A percentile compares a stretch with the other conserved stretches of the same genome.
Evolutionary conservation across 2,113 vertebrate species (phyloP).

Genomic region (Epinephelus lanceolatus): DNA sequence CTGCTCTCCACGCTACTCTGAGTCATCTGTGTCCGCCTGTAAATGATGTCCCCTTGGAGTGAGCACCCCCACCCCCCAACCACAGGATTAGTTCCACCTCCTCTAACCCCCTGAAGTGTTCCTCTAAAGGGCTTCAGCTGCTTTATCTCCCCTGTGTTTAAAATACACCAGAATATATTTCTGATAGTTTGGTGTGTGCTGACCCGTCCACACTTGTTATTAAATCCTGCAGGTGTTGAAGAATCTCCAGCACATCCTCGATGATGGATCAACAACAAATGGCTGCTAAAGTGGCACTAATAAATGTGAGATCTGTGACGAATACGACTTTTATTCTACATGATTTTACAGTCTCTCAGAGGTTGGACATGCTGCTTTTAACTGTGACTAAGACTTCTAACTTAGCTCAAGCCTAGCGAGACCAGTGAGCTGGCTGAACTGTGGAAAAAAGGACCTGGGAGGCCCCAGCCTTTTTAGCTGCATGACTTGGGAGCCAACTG

Average conservation of each 20-base stretch:
- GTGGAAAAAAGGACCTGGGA: not conserved
- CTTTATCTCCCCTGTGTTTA: constrained; percentile 55
- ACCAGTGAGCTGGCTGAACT: constrained; percentile 8
- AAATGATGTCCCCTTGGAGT: constrained; percentile 56
- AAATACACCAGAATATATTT: constrained; percentile 38
- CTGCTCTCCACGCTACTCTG: constrained; percentile 34
- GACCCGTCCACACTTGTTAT: constrained; percentile 23
- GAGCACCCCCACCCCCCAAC: constrained; percentile 6
- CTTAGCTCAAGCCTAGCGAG: constrained; percentile 16
- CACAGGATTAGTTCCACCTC: constrained; percentile 72
- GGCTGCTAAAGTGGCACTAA: constrained; percentile 47
- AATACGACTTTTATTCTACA: constrained; percentile 50
- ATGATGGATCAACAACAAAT: constrained; percentile 43
- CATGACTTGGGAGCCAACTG: not conserved
- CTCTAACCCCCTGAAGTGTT: constrained; percentile 44
- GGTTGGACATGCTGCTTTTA: constrained; percentile 37
- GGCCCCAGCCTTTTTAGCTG: not conserved
- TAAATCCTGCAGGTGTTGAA: constrained; percentile 44
- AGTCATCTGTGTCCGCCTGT: constrained; percentile 52
- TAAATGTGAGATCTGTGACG: constrained; percentile 50
- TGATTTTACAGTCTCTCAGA: constrained; percentile 45
- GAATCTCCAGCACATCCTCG: constrained; percentile 1
- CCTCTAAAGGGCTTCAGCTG: constrained; percentile 44
- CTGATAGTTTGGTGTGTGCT: constrained; percentile 4
- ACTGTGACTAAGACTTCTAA: constrained; percentile 53